Conservation (phyloP, 1,140 invertebrate species). For the Drosophila neocordata region DNA sequence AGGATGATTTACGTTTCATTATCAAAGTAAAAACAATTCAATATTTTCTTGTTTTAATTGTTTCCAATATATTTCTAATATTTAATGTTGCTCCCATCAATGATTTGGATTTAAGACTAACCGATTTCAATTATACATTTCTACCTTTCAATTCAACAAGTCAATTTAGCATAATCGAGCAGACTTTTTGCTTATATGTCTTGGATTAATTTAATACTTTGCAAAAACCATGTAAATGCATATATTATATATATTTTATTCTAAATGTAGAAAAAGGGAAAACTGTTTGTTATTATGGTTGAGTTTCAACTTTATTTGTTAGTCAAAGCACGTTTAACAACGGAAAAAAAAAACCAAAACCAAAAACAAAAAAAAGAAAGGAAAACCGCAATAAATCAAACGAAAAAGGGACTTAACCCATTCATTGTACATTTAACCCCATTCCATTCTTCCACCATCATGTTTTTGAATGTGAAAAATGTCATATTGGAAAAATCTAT, state of each 20-base stretch:
- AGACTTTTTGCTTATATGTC: not conserved
- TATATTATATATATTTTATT: not conserved
- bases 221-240: not conserved
- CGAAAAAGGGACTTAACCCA: constrained; percentile 49
- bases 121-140: constrained; percentile 2
- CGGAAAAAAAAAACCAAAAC: constrained; percentile 12
- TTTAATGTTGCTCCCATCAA: not conserved
- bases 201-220: not conserved
- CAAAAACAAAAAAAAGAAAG: constrained; percentile 38
- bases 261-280: not conserved
- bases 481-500: constrained; percentile 50
- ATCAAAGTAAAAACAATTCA: not conserved
- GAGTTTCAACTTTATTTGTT: constrained; percentile 36
- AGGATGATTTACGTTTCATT: not conserved
- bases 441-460: constrained; percentile 4
- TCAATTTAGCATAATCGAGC: not conserved
- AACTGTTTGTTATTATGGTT: not conserved
- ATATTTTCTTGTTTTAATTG: not conserved
- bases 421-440: constrained; percentile 41
- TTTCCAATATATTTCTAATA: not conserved
- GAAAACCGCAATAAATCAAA: constrained; percentile 66
- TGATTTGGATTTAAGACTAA: not conserved
- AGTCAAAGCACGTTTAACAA: constrained; percentile 58
- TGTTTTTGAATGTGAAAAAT: constrained; percentile 30
- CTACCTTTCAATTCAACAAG: not conserved